phyloP scores from a whole-genome alignment of 1,140 invertebrate genomes.

The Plutomurus gul region DNA sequence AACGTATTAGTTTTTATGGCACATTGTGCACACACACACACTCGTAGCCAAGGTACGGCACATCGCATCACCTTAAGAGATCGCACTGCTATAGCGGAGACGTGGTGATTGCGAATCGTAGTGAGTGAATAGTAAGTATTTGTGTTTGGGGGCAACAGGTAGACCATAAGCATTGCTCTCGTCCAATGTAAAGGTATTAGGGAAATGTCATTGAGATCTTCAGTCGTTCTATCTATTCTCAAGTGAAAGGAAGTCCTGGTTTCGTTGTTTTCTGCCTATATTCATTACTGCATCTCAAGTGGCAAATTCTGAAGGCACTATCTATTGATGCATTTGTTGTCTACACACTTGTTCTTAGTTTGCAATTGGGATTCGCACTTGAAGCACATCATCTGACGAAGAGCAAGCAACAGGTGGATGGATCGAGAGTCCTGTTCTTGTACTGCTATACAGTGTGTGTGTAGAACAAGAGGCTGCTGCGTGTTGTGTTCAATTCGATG shows the following conservation, averaged over 20 bases:
- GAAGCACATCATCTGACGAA: neutral
- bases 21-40: slow-evolving; percentile 28
- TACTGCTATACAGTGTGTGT: too few relatives aligned
- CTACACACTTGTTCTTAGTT: neutral
- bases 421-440: too few relatives aligned
- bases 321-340: slow-evolving; percentile 23
- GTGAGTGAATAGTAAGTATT: neutral
- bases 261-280: neutral
- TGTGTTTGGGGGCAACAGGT: slow-evolving; percentile 24
- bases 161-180: neutral
- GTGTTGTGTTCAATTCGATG: too few relatives aligned
- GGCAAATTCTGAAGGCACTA: neutral
- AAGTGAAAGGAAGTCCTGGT: slow-evolving; percentile 31
- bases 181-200: slow-evolving; percentile 27
- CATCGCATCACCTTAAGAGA: neutral
- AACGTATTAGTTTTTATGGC: slow-evolving; percentile 25
- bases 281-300: neutral
- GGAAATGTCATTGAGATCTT: slow-evolving; percentile 44
- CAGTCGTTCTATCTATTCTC: slow-evolving; percentile 18
- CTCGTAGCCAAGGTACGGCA: slow-evolving; percentile 5
- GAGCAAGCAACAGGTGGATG: too few relatives aligned
- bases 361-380: neutral
- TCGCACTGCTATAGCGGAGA: neutral
- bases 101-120: neutral
- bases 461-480: too few relatives aligned